Conservation (phyloP, 2,797 vertebrate species). For the Sciaenops ocellatus region DNA sequence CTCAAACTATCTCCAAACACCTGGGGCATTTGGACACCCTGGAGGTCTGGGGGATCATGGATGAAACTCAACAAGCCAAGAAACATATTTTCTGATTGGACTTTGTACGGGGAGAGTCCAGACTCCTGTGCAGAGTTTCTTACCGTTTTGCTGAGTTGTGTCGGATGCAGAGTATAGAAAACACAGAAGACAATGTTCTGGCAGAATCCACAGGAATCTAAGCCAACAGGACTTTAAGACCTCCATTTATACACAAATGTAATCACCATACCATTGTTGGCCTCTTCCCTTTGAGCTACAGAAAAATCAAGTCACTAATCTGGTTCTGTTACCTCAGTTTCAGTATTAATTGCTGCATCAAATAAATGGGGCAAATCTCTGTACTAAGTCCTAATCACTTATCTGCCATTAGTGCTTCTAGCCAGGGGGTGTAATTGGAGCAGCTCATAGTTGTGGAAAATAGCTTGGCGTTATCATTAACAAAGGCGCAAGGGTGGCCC, state of each 20-base stretch:
- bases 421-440: slow-evolving; percentile 75
- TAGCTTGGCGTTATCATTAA: slow-evolving; percentile 68
- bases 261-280: slow-evolving; percentile 49
- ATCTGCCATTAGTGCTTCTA: slow-evolving; percentile 73
- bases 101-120: slow-evolving; percentile 9
- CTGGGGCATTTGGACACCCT: not conserved
- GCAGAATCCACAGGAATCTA: slow-evolving; percentile 22
- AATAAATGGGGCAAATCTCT: slow-evolving; percentile 78
- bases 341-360: slow-evolving; percentile 71
- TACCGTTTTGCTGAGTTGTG: not conserved
- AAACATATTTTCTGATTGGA: slow-evolving; percentile 23
- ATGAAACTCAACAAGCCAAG: slow-evolving; percentile 5
- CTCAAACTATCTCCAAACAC: not conserved
- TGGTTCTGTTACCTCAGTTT: slow-evolving; percentile 62
- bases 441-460: slow-evolving; percentile 68
- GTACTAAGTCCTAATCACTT: slow-evolving; percentile 74
- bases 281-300: slow-evolving; percentile 35
- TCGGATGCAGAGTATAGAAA: slow-evolving; percentile 20
- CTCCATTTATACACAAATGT: slow-evolving; percentile 40
- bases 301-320: slow-evolving; percentile 63
- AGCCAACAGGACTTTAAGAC: slow-evolving; percentile 30
- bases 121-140: slow-evolving; percentile 10
- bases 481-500: slow-evolving; percentile 69
- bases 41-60: not conserved
- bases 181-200: slow-evolving; percentile 10